Conservation (phyloP, 2,113 vertebrate genomes). For the Tor tambroides region DNA sequence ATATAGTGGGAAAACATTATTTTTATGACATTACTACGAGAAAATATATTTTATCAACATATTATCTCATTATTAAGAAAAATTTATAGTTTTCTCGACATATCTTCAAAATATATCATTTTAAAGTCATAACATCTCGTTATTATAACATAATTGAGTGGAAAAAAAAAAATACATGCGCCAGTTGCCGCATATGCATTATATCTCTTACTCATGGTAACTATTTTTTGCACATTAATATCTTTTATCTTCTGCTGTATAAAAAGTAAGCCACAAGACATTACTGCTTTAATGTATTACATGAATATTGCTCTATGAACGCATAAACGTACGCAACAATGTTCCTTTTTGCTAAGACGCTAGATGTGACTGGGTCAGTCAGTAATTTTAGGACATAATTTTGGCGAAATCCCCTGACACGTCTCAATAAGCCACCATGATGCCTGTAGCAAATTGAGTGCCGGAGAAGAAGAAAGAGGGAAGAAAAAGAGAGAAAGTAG, state of each 20-base stretch:
- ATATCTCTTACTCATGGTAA: not conserved
- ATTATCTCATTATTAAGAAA: too few species aligned
- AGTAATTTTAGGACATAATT: conserved; percentile 54
- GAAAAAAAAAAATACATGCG: too few species aligned
- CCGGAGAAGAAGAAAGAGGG: conserved; percentile 41
- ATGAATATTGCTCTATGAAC: not conserved
- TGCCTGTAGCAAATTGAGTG: conserved; percentile 57
- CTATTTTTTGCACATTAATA: not conserved
- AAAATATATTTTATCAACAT: too few species aligned
- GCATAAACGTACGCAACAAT: not conserved
- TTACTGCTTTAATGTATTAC: not conserved
- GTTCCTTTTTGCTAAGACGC: conserved; percentile 27
- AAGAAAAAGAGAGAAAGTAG: conserved; percentile 53
- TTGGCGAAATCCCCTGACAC: conserved; percentile 53
- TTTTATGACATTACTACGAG: too few species aligned
- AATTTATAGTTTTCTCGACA: too few species aligned
- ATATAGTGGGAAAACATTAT: too few species aligned
- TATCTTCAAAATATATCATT: too few species aligned
- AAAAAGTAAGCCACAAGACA: not conserved
- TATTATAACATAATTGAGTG: too few species aligned
- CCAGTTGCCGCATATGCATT: not conserved
- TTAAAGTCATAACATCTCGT: too few species aligned
- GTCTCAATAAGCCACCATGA: conserved; percentile 59
- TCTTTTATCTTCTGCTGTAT: not conserved
- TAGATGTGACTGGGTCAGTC: conserved; percentile 46